Evolutionary conservation across 1,140 invertebrate species (phyloP).

Genomic region (Listronotus oregonensis): DNA sequence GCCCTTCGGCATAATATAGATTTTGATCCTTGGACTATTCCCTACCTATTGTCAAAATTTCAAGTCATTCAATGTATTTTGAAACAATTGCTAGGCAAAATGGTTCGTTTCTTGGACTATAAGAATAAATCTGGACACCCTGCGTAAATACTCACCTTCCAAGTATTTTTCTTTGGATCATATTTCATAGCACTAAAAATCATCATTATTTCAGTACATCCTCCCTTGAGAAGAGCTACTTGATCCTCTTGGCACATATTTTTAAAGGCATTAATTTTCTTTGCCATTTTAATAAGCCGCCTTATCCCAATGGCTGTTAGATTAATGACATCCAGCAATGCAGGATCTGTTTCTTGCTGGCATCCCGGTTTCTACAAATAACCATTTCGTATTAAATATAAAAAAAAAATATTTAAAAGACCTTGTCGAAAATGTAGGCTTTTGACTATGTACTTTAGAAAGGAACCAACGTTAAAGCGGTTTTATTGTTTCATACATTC

Average conservation of each 20-base stretch:
- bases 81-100: too few relatives aligned
- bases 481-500: too few relatives aligned
- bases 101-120: too few relatives aligned
- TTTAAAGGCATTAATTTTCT: slow-evolving; percentile 85
- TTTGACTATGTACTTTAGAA: too few relatives aligned
- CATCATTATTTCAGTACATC: slow-evolving; percentile 91
- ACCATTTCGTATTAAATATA: too few relatives aligned
- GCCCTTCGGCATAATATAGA: too few relatives aligned
- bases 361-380: slow-evolving; percentile 14
- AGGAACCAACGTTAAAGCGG: too few relatives aligned
- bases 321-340: slow-evolving; percentile 83
- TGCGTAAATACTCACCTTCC: slow-evolving; percentile 69
- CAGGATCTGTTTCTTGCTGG: slow-evolving; percentile 62
- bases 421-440: too few relatives aligned
- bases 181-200: slow-evolving; percentile 86
- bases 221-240: slow-evolving; percentile 85
- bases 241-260: slow-evolving; percentile 92
- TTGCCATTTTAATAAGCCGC: slow-evolving; percentile 89
- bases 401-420: too few relatives aligned
- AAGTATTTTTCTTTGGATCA: slow-evolving; percentile 80
- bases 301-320: slow-evolving; percentile 89
- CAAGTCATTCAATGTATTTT: too few relatives aligned
- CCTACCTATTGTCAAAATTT: too few relatives aligned
- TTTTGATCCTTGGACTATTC: too few relatives aligned
- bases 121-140: background rate